These are phyloP conservation scores for Thumatha senex DNA, from an alignment of 2,888 invertebrate species.

Conservation along the genomic window DNA sequence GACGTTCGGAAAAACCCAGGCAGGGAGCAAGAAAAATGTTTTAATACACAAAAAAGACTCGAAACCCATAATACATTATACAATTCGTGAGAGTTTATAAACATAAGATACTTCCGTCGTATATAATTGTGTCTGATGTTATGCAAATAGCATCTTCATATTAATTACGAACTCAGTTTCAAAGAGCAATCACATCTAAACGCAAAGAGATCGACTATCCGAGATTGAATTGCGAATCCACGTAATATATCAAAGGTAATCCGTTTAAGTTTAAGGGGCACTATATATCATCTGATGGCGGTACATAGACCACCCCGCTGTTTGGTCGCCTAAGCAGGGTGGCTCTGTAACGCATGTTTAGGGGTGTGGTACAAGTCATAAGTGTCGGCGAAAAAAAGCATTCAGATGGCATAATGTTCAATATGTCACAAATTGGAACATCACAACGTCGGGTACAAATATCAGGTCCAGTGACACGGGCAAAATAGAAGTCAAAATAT, in stretches of 20 bases:
- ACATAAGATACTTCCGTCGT: no score
- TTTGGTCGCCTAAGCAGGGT: conserved; percentile 79
- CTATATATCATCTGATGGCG: conserved; percentile 75
- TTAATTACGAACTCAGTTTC: conserved; percentile 60
- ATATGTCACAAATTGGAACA: no score
- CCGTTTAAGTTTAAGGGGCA: conserved; percentile 81
- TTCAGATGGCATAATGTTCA: no score
- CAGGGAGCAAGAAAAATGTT: no score
- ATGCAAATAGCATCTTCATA: conserved; percentile 11
- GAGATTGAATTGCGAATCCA: conserved; percentile 79
- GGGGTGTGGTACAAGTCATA: conserved; percentile 41
- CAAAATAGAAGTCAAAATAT: no score
- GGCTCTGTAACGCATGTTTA: conserved; percentile 70
- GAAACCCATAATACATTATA: no score
- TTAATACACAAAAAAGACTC: no score
- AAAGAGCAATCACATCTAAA: conserved; percentile 71
- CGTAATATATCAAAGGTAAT: conserved; percentile 83
- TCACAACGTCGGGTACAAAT: no score
- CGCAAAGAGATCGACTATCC: conserved; percentile 67
- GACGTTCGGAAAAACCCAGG: no score
- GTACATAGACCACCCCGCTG: conserved; percentile 69
- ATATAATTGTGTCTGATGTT: conserved; percentile 2
- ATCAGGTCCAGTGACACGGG: no score
- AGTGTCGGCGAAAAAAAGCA: conserved; percentile 5
- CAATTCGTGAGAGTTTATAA: no score